Base-by-base conservation (phyloP, 2,888 invertebrate genomes). In the Caenorhabditis sp. region DNA sequence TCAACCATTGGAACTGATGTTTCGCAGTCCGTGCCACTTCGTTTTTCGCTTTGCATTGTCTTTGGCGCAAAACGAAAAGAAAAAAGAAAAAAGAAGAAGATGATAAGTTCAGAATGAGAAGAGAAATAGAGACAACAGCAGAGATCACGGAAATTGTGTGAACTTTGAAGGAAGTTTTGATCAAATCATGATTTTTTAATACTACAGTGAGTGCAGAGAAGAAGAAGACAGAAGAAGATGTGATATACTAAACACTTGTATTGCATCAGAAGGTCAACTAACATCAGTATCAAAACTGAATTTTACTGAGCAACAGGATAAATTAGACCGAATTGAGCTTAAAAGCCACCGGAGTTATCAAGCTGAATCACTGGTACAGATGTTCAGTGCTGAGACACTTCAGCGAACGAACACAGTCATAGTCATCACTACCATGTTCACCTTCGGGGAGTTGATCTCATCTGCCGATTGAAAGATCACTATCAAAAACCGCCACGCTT, bases 251-350 rank as follows among this genome's bases (percentile, higher is more conserved):
- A 2, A 51, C 13, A 47, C 40, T 1, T 18, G 37, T 26, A 40
- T 74, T 74, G 74, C 74, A 74, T 74, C 74, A 74, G 74, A 74
- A 74, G 65, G 74, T 65, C 65, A 60, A 32, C 58, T 65, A 40
- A 65, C 51, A 65, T 74, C 74, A 65, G 65, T 74, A 47, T 51
- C 74, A 74, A 74, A 65, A 60, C 26, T 8, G 15, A n/a, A 6
- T 40, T 6, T 13, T 32, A 50, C 44, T 20, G 18, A 51, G 40
- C 40, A 67, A 22, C 13, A 1, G 24, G 2, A 15, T 15, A n/a
- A 47, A 44, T 32, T 32, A 9, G 4, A 32, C 5, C 9, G 4
- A 32, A 4, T 6, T 4, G 32, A 32, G 32, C 9, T 6, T 6
- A 9, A 32, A 32, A 6, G 32, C 32, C 4, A 32, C 32, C 4